Evolutionary conservation across 2,113 vertebrate species (phyloP).

Genomic region (Corydoras sp.): DNA sequence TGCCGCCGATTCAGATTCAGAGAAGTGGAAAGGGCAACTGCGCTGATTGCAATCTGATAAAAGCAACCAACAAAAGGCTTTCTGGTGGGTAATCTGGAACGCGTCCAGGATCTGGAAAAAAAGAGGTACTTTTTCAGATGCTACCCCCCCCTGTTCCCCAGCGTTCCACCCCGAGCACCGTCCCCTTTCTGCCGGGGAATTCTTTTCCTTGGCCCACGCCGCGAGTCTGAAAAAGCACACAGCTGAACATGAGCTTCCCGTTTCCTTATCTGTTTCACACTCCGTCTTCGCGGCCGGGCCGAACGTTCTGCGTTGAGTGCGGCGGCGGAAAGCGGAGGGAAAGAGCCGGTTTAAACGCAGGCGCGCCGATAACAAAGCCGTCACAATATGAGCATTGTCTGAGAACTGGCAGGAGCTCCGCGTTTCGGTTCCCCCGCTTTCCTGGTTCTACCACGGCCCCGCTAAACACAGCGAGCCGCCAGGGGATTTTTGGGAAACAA

Average conservation of each 20-base stretch:
- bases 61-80: constrained; percentile 21
- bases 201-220: constrained; percentile 61
- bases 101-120: constrained; percentile 28
- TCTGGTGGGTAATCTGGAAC: constrained; percentile 33
- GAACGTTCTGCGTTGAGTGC: no score
- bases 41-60: constrained; percentile 51
- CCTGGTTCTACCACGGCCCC: constrained; percentile 8
- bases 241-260: constrained; percentile 24
- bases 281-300: no score
- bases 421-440: constrained; percentile 13
- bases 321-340: neutral
- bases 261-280: constrained; percentile 27
- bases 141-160: constrained; percentile 45
- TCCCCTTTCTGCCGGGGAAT: constrained; percentile 51
- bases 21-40: constrained; percentile 23
- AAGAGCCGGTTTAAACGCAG: constrained; percentile 8
- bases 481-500: constrained; percentile 7
- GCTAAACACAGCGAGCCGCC: constrained; percentile 8
- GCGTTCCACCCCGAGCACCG: constrained; percentile 49
- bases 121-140: constrained; percentile 54
- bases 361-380: constrained; percentile 1
- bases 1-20: no score
- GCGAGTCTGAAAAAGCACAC: constrained; percentile 42
- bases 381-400: constrained; percentile 10
- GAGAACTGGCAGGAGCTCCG: neutral